Base-by-base conservation (phyloP, 1,140 invertebrate species). In the Eumaeus atala region DNA sequence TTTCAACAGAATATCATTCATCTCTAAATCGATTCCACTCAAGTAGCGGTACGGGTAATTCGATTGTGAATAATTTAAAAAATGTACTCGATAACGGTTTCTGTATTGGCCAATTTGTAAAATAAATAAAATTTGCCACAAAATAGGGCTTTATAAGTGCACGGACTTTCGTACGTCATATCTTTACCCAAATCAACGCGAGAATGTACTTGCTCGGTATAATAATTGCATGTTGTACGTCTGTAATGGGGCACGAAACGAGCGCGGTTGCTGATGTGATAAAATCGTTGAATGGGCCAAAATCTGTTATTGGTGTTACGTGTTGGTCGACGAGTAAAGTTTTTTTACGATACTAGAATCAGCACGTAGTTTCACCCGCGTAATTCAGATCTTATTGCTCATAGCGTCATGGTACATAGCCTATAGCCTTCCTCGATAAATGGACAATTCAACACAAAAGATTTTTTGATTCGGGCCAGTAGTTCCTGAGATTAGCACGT, bases 281-380 rank as follows among this genome's bases (percentile, higher is more conserved):
- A 49, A 52, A 56, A 18, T 53, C 58, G 11, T 56, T 64, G 38
- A 54, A 67, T 49, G 61, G 55, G 49, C 70, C 72, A 7, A 62
- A 64, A 17, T 59, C 64, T 9, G 35, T 81, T 14, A 61, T 76
- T 37, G 66, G 62, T 12, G 49, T 67, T 48, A 59, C 73, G 21
- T 79, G 79, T 44, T 77, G 69, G 64, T 21, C 64, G 16, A 49
- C 53, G 16, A 49, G 79, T 83, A 66, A n/a, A 80, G 70, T 38
- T 37, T 9, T 52, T 34, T 36, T 37, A 38, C 42, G 9, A 35
- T 21, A 38, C 48, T 14, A 38, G 1, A 47, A n/a, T n/a, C n/a
- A n/a, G n/a, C n/a, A n/a, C n/a, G n/a, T n/a, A n/a, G n/a, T n/a
- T n/a, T n/a, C n/a, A n/a, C n/a, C n/a, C n/a, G n/a, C n/a, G n/a